These are phyloP conservation scores for Calliphora vicina DNA, from an alignment of 1,140 invertebrate genomes.

Conservation along the genomic window DNA sequence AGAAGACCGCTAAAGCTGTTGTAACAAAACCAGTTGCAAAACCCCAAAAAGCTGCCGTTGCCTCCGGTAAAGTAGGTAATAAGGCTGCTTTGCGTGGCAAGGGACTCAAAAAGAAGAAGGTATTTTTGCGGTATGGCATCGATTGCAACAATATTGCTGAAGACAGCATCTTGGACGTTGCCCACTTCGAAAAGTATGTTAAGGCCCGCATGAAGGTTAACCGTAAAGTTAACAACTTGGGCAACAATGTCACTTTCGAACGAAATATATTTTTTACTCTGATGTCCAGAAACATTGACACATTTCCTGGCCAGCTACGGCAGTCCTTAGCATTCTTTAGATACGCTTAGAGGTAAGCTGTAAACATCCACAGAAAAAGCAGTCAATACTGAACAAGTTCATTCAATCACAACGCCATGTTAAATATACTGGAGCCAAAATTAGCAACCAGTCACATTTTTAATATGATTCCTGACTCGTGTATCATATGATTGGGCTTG, in stretches of 20 bases:
- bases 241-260: constrained; percentile 86
- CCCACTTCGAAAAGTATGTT: constrained; percentile 96
- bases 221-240: constrained; percentile 95
- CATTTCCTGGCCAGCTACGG: too few relatives aligned
- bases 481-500: too few relatives aligned
- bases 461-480: too few relatives aligned
- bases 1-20: constrained; percentile 46
- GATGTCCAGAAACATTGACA: too few relatives aligned
- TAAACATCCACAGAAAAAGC: too few relatives aligned
- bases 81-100: constrained; percentile 83
- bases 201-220: constrained; percentile 94
- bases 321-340: too few relatives aligned
- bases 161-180: constrained; percentile 97
- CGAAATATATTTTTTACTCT: constrained; percentile 93
- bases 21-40: constrained; percentile 65
- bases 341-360: too few relatives aligned
- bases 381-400: too few relatives aligned
- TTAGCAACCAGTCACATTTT: too few relatives aligned
- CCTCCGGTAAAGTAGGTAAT: constrained; percentile 66
- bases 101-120: constrained; percentile 93
- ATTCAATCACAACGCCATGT: too few relatives aligned
- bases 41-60: constrained; percentile 61
- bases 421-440: too few relatives aligned
- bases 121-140: constrained; percentile 88
- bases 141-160: constrained; percentile 99